A percentile compares a stretch with the other conserved stretches of the same genome.
phyloP scores from a whole-genome alignment of 1,140 invertebrate species.

The Mycetomoellerius zeteki region DNA sequence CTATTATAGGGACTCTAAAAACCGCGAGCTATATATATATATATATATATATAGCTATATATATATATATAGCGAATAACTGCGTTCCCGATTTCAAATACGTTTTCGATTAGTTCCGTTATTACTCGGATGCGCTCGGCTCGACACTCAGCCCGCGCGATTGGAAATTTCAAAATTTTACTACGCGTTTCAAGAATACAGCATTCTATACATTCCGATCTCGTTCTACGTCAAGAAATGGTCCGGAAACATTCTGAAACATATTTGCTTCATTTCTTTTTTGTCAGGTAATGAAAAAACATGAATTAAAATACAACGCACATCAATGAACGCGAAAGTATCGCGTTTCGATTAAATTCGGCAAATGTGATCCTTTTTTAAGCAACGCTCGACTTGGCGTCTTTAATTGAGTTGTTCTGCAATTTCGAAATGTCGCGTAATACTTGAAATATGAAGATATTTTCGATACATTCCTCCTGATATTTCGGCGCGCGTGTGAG shows the following conservation, averaged over 20 bases:
- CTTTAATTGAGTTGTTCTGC: background rate
- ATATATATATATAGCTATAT: too few relatives aligned
- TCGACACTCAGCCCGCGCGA: background rate
- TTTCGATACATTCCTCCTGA: background rate
- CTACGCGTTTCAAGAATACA: too few relatives aligned
- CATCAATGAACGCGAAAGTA: background rate
- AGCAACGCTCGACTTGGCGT: background rate
- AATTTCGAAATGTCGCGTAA: background rate
- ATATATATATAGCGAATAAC: too few relatives aligned
- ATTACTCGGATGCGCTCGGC: background rate
- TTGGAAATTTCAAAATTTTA: background rate
- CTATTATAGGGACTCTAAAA: too few relatives aligned
- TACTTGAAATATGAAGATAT: background rate
- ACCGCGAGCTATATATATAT: too few relatives aligned
- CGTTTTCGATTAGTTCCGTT: background rate
- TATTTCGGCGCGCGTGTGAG: background rate
- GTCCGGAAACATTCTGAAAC: background rate
- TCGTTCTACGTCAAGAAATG: background rate
- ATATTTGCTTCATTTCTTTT: background rate
- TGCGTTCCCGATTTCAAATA: background rate
- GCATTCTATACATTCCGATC: background rate
- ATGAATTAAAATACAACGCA: slow-evolving; percentile 1
- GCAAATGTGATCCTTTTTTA: background rate
- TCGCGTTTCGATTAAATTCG: background rate
- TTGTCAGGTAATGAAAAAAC: background rate